A percentile compares a stretch with the other conserved stretches of the same genome.
These are phyloP conservation scores for Eudemis profundana DNA, from an alignment of 2,888 invertebrate genomes.

Conservation along the genomic window DNA sequence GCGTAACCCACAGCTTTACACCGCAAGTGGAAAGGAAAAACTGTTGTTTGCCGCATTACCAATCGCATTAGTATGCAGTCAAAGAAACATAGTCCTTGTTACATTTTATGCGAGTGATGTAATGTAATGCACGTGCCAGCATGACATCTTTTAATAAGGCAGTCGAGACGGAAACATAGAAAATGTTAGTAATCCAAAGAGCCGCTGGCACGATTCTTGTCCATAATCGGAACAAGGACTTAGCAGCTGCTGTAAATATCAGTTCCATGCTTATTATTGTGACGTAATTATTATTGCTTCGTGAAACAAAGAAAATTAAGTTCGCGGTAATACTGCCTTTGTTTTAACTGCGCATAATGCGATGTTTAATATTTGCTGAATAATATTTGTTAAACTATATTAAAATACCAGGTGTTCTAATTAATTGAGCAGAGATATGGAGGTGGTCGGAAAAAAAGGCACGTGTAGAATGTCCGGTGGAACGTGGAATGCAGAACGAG, in stretches of 20 bases:
- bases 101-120: slow-evolving; percentile 54
- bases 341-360: slow-evolving; percentile 55
- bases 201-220: slow-evolving; percentile 79
- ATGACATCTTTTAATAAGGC: slow-evolving; percentile 82
- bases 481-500: slow-evolving; percentile 72
- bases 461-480: slow-evolving; percentile 70
- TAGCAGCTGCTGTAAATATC: slow-evolving; percentile 82
- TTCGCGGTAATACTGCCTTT: slow-evolving; percentile 60
- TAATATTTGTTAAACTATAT: slow-evolving; percentile 39
- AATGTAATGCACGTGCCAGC: slow-evolving; percentile 72
- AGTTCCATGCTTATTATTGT: slow-evolving; percentile 77
- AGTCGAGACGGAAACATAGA: slow-evolving; percentile 81
- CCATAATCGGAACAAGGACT: slow-evolving; percentile 84
- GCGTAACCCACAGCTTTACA: slow-evolving; percentile 15
- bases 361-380: slow-evolving; percentile 42
- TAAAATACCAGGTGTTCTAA: slow-evolving; percentile 43
- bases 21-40: slow-evolving; percentile 17
- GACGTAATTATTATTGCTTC: slow-evolving; percentile 76
- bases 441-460: slow-evolving; percentile 49
- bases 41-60: slow-evolving; percentile 24
- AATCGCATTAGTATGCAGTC: slow-evolving; percentile 33
- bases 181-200: slow-evolving; percentile 81
- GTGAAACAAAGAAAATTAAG: slow-evolving; percentile 79
- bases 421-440: slow-evolving; percentile 22
- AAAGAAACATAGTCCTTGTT: slow-evolving; percentile 35